Evolutionary conservation across 2,797 vertebrate genomes (phyloP).

Genomic region (Clarias pachynema): DNA sequence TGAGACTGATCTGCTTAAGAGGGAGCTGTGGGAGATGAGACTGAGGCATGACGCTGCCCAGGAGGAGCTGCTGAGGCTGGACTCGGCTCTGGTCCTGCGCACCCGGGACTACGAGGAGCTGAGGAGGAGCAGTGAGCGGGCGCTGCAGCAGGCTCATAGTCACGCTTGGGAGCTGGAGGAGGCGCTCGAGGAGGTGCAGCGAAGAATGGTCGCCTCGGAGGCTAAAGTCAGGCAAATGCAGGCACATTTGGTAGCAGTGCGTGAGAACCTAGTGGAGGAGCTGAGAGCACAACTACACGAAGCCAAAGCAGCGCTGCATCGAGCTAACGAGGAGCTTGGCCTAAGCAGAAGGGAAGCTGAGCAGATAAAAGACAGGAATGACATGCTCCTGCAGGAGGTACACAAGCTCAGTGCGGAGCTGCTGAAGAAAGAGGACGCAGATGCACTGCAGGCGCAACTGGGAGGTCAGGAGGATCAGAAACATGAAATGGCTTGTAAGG

Average conservation of each 20-base stretch:
- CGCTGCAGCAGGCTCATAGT: constrained; percentile 74
- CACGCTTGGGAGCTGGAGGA: constrained; percentile 83
- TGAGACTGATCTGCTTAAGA: constrained; percentile 73
- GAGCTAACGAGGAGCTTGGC: constrained; percentile 75
- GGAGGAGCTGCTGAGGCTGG: constrained; percentile 74
- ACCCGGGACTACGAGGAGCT: constrained; percentile 74
- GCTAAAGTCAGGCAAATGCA: constrained; percentile 86
- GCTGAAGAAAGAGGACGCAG: constrained; percentile 68
- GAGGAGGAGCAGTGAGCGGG: constrained; percentile 68
- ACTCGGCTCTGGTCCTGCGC: constrained; percentile 74
- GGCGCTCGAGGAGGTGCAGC: constrained; percentile 83
- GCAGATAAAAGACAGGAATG: constrained; percentile 72
- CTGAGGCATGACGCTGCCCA: constrained; percentile 69
- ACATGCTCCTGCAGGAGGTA: constrained; percentile 73
- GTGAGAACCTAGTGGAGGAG: constrained; percentile 78
- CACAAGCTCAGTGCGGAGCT: constrained; percentile 76
- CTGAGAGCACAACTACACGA: constrained; percentile 79
- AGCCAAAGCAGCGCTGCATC: constrained; percentile 78
- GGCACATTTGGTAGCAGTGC: constrained; percentile 81
- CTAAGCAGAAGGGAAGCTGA: constrained; percentile 74
- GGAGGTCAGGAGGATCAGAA: constrained; percentile 63
- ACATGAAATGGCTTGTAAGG: constrained; percentile 31
- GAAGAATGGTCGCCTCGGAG: constrained; percentile 85
- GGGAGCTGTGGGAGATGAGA: constrained; percentile 73
- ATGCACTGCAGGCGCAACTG: constrained; percentile 61